Evolutionary conservation across 2,797 vertebrate genomes (phyloP).

Genomic region (Melanotaenia maccullochi): DNA sequence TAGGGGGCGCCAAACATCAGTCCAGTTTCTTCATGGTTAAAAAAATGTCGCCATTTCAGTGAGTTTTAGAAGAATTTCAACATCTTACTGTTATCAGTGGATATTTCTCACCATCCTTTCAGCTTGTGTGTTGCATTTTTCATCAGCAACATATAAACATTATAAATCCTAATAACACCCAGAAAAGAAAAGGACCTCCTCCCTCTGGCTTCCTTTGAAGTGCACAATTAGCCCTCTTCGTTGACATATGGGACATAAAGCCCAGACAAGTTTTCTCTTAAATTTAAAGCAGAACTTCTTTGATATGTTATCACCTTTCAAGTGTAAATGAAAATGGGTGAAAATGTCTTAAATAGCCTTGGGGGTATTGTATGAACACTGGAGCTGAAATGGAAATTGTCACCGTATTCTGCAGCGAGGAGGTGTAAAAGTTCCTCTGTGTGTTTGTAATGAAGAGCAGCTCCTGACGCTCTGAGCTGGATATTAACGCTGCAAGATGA

Average conservation of each 20-base stretch:
- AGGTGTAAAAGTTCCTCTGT: conserved; percentile 54
- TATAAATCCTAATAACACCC: conserved; percentile 51
- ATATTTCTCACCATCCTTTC: not conserved
- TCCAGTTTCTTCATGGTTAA: not conserved
- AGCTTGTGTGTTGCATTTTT: conserved; percentile 36
- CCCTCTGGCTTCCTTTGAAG: conserved; percentile 30
- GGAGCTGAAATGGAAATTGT: conserved; percentile 61
- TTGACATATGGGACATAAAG: conserved; percentile 43
- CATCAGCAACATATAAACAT: conserved; percentile 23
- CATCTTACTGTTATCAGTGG: not conserved
- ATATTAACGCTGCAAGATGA: conserved; percentile 67
- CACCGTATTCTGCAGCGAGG: conserved; percentile 25
- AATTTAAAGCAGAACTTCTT: conserved; percentile 57
- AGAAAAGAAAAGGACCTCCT: conserved; percentile 26
- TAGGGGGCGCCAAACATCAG: conserved; percentile 32
- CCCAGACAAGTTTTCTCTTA: conserved; percentile 41
- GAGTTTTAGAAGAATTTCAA: not conserved
- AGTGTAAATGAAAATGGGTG: conserved; percentile 67
- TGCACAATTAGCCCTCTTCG: conserved; percentile 16
- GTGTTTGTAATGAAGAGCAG: conserved; percentile 60
- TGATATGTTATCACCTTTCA: conserved; percentile 69
- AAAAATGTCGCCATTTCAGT: not conserved
- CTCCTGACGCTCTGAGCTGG: conserved; percentile 58
- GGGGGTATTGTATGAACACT: conserved; percentile 63
- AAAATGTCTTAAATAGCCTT: conserved; percentile 57